Conservation (phyloP, 2,797 vertebrate genomes). For the Betta splendens region DNA sequence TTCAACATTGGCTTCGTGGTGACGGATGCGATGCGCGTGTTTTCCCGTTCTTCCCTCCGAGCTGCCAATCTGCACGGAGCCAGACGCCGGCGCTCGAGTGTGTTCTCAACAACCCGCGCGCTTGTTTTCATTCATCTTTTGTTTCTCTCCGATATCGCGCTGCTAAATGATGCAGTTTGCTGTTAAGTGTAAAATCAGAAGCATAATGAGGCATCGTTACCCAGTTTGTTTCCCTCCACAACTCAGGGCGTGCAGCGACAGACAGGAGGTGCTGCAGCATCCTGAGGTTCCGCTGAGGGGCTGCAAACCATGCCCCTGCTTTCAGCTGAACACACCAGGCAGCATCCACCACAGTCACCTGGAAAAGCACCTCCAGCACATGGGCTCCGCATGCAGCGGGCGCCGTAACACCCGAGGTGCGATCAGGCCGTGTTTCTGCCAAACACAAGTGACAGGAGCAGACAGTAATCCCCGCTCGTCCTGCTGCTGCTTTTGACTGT, state of each 20-base stretch:
- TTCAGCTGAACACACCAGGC: conserved; percentile 14
- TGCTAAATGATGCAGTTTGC: conserved; percentile 44
- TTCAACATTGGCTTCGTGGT: conserved; percentile 22
- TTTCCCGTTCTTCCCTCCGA: conserved; percentile 25
- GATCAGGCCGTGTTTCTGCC: conserved; percentile 54
- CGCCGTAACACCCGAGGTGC: conserved; percentile 62
- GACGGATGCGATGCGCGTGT: conserved; percentile 27
- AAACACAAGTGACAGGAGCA: conserved; percentile 61
- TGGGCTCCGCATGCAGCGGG: conserved; percentile 33
- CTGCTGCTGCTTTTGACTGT: conserved; percentile 53
- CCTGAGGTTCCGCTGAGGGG: not conserved
- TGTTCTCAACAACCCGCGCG: conserved; percentile 30
- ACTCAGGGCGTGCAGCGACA: not conserved
- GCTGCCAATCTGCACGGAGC: conserved; percentile 35
- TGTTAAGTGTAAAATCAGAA: conserved; percentile 29
- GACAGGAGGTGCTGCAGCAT: conserved; percentile 11
- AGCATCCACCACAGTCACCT: conserved; percentile 1
- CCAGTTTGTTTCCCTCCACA: conserved; percentile 34
- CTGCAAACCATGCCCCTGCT: not conserved
- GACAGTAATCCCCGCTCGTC: conserved; percentile 62
- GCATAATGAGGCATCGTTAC: conserved; percentile 46
- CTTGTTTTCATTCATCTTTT: conserved; percentile 45
- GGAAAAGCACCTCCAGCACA: conserved; percentile 33
- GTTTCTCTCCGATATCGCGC: conserved; percentile 26
- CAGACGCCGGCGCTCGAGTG: conserved; percentile 35